Percentiles rank a stretch among this genome's conserved stretches.
Evolutionary conservation across 2,888 invertebrate species (phyloP).

Genomic region (Pasiphila rectangulata): DNA sequence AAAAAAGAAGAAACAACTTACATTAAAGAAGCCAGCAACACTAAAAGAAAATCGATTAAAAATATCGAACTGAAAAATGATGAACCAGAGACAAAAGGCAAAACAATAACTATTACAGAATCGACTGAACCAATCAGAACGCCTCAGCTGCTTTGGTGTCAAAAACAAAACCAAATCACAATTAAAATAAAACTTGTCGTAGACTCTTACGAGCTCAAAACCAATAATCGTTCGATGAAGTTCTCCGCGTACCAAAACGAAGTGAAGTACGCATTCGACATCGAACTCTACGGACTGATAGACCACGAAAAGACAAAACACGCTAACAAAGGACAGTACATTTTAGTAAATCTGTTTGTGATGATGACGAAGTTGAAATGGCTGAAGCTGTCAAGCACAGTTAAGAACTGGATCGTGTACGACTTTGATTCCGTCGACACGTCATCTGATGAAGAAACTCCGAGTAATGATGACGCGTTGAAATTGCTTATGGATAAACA

Average conservation of each 20-base stretch:
- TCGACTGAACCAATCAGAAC: conserved; percentile 37
- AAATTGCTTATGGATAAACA: conserved; percentile 39
- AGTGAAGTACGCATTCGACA: conserved; percentile 54
- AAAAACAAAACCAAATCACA: conserved; percentile 47
- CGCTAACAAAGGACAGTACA: conserved; percentile 59
- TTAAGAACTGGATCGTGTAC: conserved; percentile 63
- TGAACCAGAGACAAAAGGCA: not conserved
- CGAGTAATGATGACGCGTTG: conserved; percentile 28
- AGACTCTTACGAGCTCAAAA: conserved; percentile 52
- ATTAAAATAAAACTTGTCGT: conserved; percentile 63
- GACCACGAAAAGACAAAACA: conserved; percentile 45
- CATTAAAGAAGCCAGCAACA: not conserved
- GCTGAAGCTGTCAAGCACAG: conserved; percentile 50
- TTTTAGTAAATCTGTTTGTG: conserved; percentile 56
- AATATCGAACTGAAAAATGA: not conserved
- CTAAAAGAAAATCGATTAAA: not conserved
- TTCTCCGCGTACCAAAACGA: conserved; percentile 51
- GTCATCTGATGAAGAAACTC: conserved; percentile 57
- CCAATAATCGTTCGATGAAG: conserved; percentile 45
- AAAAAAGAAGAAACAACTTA: not conserved
- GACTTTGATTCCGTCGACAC: conserved; percentile 58
- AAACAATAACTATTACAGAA: conserved; percentile 11
- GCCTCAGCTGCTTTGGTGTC: conserved; percentile 64
- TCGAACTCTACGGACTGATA: conserved; percentile 64
- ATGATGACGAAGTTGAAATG: conserved; percentile 52